These are phyloP conservation scores for Trachelus stipa DNA, from an alignment of 2,888 invertebrate genomes.

Conservation along the genomic window DNA sequence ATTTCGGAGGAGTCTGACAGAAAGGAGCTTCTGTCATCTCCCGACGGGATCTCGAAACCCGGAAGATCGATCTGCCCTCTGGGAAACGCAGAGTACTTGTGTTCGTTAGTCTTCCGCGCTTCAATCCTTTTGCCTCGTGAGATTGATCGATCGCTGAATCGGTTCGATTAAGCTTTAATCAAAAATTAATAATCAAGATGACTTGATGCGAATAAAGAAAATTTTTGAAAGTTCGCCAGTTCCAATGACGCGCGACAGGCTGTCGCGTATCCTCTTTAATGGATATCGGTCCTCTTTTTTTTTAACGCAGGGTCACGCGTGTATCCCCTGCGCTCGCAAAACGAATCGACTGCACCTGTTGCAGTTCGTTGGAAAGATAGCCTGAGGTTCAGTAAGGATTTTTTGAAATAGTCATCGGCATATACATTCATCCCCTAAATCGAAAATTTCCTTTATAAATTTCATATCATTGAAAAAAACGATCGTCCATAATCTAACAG, in stretches of 20 bases:
- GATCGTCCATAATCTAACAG: neutral
- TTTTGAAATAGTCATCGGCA: neutral
- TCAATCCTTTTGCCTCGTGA: neutral
- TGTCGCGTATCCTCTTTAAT: neutral
- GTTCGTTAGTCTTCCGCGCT: neutral
- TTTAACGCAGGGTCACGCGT: neutral
- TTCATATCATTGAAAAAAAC: neutral
- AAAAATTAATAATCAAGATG: neutral
- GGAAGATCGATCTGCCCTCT: neutral
- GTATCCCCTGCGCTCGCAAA: neutral
- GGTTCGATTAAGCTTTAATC: neutral
- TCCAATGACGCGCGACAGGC: neutral
- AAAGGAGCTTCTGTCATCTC: neutral
- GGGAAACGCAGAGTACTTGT: neutral
- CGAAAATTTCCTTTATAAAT: neutral
- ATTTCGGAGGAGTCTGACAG: neutral
- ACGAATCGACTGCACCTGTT: neutral
- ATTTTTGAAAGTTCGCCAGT: neutral
- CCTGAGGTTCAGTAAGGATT: neutral
- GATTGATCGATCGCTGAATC: neutral
- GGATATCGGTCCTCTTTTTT: neutral
- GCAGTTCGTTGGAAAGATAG: neutral
- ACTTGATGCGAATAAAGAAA: too few species aligned
- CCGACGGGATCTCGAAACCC: neutral
- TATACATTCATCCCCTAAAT: neutral